phyloP scores from a whole-genome alignment of 1,140 invertebrate species.

The Lordiphosa stackelbergi region DNA sequence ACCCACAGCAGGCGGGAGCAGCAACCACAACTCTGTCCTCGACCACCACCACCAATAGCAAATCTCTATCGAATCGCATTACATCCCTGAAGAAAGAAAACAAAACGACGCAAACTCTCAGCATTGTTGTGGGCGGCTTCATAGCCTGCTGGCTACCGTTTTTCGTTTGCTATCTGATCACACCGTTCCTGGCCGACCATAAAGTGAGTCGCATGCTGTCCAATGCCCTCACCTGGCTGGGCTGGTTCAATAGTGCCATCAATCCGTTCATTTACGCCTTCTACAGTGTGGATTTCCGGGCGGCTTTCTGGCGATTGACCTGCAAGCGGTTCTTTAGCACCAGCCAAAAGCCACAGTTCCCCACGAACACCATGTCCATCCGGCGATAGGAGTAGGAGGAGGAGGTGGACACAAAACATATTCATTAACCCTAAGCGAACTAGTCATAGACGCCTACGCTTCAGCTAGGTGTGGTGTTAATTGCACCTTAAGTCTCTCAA shows the following conservation, averaged over 20 bases:
- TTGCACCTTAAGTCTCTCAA: slow-evolving; percentile 32
- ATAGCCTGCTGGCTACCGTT: slow-evolving; percentile 94
- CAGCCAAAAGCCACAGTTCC: slow-evolving; percentile 69
- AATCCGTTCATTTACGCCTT: slow-evolving; percentile 94
- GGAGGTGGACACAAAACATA: slow-evolving; percentile 30
- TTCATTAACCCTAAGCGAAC: slow-evolving; percentile 38
- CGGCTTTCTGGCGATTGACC: slow-evolving; percentile 90
- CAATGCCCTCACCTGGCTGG: slow-evolving; percentile 92
- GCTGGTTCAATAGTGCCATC: slow-evolving; percentile 94
- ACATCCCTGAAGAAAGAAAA: slow-evolving; percentile 85
- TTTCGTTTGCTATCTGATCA: slow-evolving; percentile 91
- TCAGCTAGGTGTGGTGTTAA: slow-evolving; percentile 39
- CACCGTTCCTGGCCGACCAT: slow-evolving; percentile 82
- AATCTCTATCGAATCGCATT: slow-evolving; percentile 78
- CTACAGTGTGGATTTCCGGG: slow-evolving; percentile 89
- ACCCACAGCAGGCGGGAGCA: slow-evolving; percentile 22
- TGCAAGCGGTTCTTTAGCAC: slow-evolving; percentile 78
- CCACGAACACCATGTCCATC: slow-evolving; percentile 75
- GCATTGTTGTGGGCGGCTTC: slow-evolving; percentile 94
- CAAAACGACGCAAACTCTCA: slow-evolving; percentile 93
- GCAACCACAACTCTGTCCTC: slow-evolving; percentile 17
- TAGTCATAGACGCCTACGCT: slow-evolving; percentile 8
- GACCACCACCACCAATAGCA: slow-evolving; percentile 32
- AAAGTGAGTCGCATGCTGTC: slow-evolving; percentile 83
- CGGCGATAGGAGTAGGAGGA: slow-evolving; percentile 60